phyloP scores from a whole-genome alignment of 2,797 vertebrate genomes.

The Glyptemys insculpta region DNA sequence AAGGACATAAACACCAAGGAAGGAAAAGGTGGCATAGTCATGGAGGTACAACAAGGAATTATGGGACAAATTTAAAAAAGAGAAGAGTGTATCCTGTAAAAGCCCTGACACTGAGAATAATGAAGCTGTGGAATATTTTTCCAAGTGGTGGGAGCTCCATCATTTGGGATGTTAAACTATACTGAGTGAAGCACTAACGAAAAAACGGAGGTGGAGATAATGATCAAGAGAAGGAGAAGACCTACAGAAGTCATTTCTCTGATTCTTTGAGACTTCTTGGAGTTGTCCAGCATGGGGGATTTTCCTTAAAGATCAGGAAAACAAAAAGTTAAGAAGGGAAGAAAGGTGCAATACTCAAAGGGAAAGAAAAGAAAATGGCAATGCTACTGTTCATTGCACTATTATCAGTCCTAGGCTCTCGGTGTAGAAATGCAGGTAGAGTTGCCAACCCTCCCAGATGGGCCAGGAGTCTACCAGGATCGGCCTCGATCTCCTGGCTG shows the following conservation, averaged over 20 bases:
- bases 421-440: not conserved
- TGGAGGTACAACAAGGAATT: not conserved
- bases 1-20: not conserved
- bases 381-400: not conserved
- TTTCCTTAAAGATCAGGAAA: not conserved
- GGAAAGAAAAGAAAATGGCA: not conserved
- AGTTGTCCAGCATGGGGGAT: rapidly evolving
- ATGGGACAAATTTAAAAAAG: not conserved
- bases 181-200: not conserved
- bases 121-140: not conserved
- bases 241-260: not conserved
- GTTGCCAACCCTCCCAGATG: no score
- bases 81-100: not conserved
- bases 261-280: not conserved
- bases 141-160: not conserved
- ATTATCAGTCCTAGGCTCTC: rapidly evolving
- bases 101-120: not conserved
- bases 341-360: rapidly evolving
- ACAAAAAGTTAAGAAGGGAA: not conserved
- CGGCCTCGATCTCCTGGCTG: no score
- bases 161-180: not conserved
- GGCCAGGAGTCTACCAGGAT: no score
- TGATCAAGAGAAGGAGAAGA: rapidly evolving
- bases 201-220: rapidly evolving
- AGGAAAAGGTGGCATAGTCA: not conserved